Conservation (phyloP, 2,113 vertebrate genomes). For the Phalacrocorax brasilianus region DNA sequence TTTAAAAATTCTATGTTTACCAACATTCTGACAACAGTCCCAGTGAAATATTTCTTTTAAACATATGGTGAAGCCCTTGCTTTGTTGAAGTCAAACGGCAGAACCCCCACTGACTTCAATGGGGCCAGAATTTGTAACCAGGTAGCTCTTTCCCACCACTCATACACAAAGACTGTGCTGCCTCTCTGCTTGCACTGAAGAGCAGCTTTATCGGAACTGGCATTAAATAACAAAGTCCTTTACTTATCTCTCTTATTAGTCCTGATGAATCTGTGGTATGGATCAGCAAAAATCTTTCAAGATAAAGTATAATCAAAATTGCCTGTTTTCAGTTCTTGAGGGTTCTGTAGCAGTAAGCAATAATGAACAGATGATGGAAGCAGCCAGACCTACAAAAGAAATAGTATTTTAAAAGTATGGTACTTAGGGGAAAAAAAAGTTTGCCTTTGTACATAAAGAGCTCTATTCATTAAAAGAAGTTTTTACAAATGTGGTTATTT, state of each 20-base stretch:
- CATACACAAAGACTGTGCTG: not conserved
- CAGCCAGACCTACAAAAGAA: slow-evolving; percentile 71
- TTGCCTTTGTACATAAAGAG: slow-evolving; percentile 65
- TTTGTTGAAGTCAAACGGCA: not conserved
- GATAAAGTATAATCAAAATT: not conserved
- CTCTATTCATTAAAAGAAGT: slow-evolving; percentile 57
- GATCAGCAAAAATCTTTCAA: not conserved
- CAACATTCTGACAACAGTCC: not conserved
- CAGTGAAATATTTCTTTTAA: not conserved
- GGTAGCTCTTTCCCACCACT: not conserved
- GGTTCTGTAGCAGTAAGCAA: slow-evolving; percentile 52
- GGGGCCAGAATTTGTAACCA: not conserved
- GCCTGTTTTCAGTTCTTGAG: not conserved
- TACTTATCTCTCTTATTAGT: slow-evolving; percentile 36
- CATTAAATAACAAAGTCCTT: slow-evolving; percentile 20
- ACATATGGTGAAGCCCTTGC: not conserved
- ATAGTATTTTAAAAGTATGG: slow-evolving; percentile 30
- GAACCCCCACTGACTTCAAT: not conserved
- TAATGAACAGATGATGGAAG: slow-evolving; percentile 64
- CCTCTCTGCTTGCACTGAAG: not conserved
- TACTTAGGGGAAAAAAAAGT: not conserved
- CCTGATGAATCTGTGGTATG: not conserved
- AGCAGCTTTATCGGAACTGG: not conserved
- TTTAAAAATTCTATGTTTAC: not conserved
- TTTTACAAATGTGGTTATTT: slow-evolving; percentile 62